A percentile compares a stretch with the other conserved stretches of the same genome.
Evolutionary conservation across 2,797 vertebrate genomes (phyloP).

Genomic region (Falco rusticolus): DNA sequence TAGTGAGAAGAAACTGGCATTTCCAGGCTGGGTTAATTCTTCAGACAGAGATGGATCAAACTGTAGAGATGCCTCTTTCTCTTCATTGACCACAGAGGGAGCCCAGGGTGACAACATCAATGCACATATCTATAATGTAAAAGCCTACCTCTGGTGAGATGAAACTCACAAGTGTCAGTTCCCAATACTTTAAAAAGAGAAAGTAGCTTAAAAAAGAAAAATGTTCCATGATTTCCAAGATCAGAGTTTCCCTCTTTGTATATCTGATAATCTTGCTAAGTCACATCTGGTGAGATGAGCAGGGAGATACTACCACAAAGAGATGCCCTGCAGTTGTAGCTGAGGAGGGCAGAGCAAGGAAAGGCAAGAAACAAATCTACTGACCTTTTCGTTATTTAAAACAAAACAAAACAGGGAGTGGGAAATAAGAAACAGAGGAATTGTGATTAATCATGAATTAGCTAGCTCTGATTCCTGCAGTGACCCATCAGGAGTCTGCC

Average conservation of each 20-base stretch:
- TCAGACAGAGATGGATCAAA: neutral
- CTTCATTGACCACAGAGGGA: neutral
- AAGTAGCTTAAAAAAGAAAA: neutral
- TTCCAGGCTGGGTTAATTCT: neutral
- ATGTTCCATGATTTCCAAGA: neutral
- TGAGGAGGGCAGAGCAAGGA: neutral
- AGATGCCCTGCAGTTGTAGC: neutral
- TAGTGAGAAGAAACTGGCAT: neutral
- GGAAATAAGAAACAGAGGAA: neutral
- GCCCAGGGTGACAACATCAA: neutral
- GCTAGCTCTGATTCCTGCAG: neutral
- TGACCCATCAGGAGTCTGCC: neutral
- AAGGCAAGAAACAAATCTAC: neutral
- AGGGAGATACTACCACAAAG: neutral
- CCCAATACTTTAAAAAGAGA: neutral
- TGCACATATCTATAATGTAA: neutral
- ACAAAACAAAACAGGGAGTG: neutral
- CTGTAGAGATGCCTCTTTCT: neutral
- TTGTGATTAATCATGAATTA: constrained; percentile 15
- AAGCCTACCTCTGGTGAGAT: neutral
- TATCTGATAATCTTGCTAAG: neutral
- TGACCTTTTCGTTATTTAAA: constrained; percentile 21
- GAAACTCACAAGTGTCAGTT: neutral
- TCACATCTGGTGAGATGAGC: neutral
- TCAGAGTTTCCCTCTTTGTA: neutral